A percentile compares a stretch with the other conserved stretches of the same genome.
Evolutionary conservation across 2,888 invertebrate species (phyloP).

Genomic region (Thecophora atra): DNA sequence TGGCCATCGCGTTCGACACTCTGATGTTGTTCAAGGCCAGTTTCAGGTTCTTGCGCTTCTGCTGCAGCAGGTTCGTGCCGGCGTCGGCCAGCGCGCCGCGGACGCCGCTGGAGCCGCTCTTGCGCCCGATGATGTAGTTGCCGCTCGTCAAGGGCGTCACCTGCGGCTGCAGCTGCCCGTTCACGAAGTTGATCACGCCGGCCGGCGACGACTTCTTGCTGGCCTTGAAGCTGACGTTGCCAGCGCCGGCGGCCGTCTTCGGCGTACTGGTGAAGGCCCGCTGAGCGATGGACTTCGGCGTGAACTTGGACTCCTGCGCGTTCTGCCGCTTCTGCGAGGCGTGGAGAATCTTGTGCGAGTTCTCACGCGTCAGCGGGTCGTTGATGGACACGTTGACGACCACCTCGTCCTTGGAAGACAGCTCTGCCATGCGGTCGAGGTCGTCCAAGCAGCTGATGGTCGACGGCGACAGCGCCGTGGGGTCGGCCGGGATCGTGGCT

Average conservation of each 20-base stretch:
- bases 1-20: conserved; percentile 41
- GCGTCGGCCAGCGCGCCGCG: neutral
- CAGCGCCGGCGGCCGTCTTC: conserved; percentile 32
- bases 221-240: conserved; percentile 27
- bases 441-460: conserved; percentile 40
- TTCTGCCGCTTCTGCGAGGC: conserved; percentile 47
- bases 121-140: conserved; percentile 46
- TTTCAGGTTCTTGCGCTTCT: conserved; percentile 59
- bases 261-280: conserved; percentile 36
- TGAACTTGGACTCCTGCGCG: conserved; percentile 42
- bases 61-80: conserved; percentile 49
- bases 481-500: neutral
- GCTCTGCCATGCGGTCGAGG: conserved; percentile 28
- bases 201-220: conserved; percentile 48
- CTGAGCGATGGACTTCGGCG: conserved; percentile 46
- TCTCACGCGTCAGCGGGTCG: conserved; percentile 53
- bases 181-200: conserved; percentile 56
- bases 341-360: conserved; percentile 48
- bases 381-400: conserved; percentile 51
- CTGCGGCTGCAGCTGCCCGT: conserved; percentile 44
- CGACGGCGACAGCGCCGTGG: neutral
- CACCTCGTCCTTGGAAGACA: conserved; percentile 45
- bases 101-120: neutral
- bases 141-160: conserved; percentile 45
- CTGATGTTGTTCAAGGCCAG: conserved; percentile 56